Evolutionary conservation across 2,797 vertebrate species (phyloP).

Genomic region (Galaxias olidus): DNA sequence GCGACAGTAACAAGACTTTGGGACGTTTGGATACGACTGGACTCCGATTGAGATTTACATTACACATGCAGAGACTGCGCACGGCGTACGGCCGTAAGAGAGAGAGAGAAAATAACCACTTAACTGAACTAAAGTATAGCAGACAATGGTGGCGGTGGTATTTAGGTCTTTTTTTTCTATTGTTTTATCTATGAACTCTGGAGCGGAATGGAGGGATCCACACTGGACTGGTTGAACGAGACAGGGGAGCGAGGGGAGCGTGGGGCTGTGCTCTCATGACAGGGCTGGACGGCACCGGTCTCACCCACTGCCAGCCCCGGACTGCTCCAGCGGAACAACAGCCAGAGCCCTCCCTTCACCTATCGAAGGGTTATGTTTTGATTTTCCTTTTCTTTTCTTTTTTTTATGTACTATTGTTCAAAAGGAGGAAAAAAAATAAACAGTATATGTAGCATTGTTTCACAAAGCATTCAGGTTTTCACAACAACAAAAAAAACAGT

Average conservation of each 20-base stretch:
- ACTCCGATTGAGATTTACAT: conserved; percentile 51
- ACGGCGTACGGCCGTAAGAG: conserved; percentile 32
- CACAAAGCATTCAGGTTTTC: conserved; percentile 88
- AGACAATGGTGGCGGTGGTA: conserved; percentile 60
- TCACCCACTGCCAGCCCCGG: conserved; percentile 45
- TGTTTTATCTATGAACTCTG: conserved; percentile 58
- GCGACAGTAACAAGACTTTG: conserved; percentile 54
- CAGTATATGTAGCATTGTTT: conserved; percentile 92
- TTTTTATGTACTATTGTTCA: conserved; percentile 71
- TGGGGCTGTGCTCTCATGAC: not conserved
- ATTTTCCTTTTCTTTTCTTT: conserved; percentile 65
- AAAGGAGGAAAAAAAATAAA: conserved; percentile 22
- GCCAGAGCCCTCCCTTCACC: conserved; percentile 69
- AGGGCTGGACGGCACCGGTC: conserved; percentile 10
- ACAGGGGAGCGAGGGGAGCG: not conserved
- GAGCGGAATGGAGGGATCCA: conserved; percentile 67
- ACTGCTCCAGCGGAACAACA: conserved; percentile 72
- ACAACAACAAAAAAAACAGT: conserved; percentile 72
- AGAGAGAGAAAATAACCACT: conserved; percentile 28
- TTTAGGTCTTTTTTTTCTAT: conserved; percentile 33
- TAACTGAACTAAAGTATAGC: conserved; percentile 67
- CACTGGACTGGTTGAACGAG: conserved; percentile 60
- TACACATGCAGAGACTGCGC: conserved; percentile 46
- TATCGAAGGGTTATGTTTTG: conserved; percentile 64
- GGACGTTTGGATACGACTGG: conserved; percentile 54